Evolutionary conservation across 2,888 invertebrate species (phyloP), one percentile per base, ranked within the genome.

Genomic region (Reticulitermes lucifugus): DNA sequence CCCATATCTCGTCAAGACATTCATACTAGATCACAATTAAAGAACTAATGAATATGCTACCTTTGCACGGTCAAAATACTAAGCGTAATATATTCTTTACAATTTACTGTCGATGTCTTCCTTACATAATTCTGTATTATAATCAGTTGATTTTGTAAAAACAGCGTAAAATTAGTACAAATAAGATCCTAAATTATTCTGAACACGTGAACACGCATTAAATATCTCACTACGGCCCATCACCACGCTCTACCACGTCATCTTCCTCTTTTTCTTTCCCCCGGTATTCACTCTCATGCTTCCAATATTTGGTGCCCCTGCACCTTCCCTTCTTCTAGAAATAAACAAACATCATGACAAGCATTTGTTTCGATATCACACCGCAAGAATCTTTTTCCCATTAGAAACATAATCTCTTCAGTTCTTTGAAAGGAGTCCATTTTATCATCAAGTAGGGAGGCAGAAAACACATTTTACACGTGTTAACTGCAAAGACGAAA

Each of bases 321-420:
- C 4, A 55, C 21, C 35, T 59, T 65, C 22, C 65, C 70, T n/a
- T 12, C 41, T n/a, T 14, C 25, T 43, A 10, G 81, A 43, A 65
- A 70, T 81, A 81, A 81, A 81, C 81, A 84, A 84, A 84, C 79
- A 84, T 41, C 77, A 77, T 79, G 84, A 84, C 84, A 84, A 75
- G 84, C 84, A 84, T 84, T 84, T 84, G 59, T 84, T 77, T 77
- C 77, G 75, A 59, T 59, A 83, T 81, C 81, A 60, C 81, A 81
- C 9, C 73, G 22, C 77, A 35, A 35, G 81, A 65, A 81, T 81
- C 81, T 81, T 70, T 81, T 70, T 81, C 70, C 80, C 65, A 81
- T 81, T 81, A 81, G 70, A 79, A 81, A 81, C 81, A 81, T 81
- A 81, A 81, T 81, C 81, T 81, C 81, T 18, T 25, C 25, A 70